Conservation (phyloP, 2,113 vertebrate genomes). For the Peromyscus californicus region DNA sequence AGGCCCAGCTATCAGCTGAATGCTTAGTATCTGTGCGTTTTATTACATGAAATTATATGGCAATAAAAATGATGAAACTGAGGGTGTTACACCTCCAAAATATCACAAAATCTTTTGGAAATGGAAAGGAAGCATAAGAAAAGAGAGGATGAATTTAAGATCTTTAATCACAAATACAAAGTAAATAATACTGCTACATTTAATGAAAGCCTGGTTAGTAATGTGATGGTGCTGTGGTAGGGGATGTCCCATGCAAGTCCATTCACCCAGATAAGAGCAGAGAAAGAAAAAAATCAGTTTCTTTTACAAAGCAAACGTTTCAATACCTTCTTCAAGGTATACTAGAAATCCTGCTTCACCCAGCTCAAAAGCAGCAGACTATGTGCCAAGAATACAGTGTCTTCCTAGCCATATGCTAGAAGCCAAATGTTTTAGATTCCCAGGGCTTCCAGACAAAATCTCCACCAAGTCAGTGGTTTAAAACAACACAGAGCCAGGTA, state of each 20-base stretch:
- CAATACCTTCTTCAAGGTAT: slow-evolving; percentile 44
- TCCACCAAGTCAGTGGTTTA: slow-evolving; percentile 12
- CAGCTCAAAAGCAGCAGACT: slow-evolving; percentile 53
- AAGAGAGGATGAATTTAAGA: not conserved
- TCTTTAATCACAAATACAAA: slow-evolving; percentile 36
- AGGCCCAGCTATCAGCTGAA: not conserved
- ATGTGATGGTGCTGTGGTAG: not conserved
- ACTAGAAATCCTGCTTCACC: slow-evolving; percentile 62
- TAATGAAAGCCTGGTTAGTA: slow-evolving; percentile 18
- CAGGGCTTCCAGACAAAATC: slow-evolving; percentile 51
- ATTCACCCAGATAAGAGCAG: slow-evolving; percentile 41
- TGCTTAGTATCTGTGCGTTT: slow-evolving; percentile 30
- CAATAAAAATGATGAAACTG: not conserved
- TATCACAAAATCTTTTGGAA: slow-evolving; percentile 35
- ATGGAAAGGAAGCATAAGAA: slow-evolving; percentile 2
- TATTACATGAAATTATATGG: slow-evolving; percentile 6
- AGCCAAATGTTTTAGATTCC: not conserved
- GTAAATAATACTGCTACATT: slow-evolving; percentile 21
- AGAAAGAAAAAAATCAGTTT: slow-evolving; percentile 63
- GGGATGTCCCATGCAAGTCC: not conserved
- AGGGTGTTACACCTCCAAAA: not conserved
- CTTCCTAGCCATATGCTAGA: slow-evolving; percentile 46
- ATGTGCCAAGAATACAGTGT: slow-evolving; percentile 5
- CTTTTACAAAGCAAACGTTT: slow-evolving; percentile 59
- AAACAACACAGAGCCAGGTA: not conserved